phyloP scores from a whole-genome alignment of 2,888 invertebrate species.

The Zaprionus bogoriensis region DNA sequence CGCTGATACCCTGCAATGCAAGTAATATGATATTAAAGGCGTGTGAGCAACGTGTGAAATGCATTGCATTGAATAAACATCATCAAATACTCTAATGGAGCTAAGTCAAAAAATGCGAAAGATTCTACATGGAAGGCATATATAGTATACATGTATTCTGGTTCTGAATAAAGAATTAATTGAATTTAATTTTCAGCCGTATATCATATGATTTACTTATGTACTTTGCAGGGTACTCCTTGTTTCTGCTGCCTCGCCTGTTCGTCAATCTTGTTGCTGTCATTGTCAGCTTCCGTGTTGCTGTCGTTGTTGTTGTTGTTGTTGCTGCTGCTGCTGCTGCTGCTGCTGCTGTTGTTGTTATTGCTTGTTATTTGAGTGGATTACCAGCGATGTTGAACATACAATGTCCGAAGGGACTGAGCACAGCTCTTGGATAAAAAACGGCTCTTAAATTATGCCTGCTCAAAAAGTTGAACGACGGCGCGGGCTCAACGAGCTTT shows the following conservation, averaged over 20 bases:
- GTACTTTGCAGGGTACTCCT: constrained; percentile 46
- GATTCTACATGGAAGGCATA: no score
- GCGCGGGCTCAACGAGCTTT: constrained; percentile 33
- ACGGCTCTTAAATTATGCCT: constrained; percentile 71
- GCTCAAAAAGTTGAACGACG: constrained; percentile 70
- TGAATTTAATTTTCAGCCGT: no score
- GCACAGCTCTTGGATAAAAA: constrained; percentile 30
- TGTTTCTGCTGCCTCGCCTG: constrained; percentile 5
- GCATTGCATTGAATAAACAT: neutral
- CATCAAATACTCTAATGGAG: no score
- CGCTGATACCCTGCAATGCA: neutral
- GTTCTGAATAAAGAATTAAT: no score
- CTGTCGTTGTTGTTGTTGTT: constrained; percentile 21
- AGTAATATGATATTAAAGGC: neutral
- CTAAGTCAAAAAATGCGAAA: no score
- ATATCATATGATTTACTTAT: no score
- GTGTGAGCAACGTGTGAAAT: neutral
- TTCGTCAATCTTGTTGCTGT: constrained; percentile 39
- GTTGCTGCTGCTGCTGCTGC: constrained; percentile 19
- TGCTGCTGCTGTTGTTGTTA: constrained; percentile 33
- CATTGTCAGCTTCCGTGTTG: constrained; percentile 19
- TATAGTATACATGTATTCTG: no score
- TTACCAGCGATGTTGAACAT: constrained; percentile 61
- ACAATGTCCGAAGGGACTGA: constrained; percentile 60
- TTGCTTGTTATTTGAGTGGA: constrained; percentile 63